Evolutionary conservation across 2,113 vertebrate species (phyloP).

Genomic region (Phrynosoma platyrhinos): DNA sequence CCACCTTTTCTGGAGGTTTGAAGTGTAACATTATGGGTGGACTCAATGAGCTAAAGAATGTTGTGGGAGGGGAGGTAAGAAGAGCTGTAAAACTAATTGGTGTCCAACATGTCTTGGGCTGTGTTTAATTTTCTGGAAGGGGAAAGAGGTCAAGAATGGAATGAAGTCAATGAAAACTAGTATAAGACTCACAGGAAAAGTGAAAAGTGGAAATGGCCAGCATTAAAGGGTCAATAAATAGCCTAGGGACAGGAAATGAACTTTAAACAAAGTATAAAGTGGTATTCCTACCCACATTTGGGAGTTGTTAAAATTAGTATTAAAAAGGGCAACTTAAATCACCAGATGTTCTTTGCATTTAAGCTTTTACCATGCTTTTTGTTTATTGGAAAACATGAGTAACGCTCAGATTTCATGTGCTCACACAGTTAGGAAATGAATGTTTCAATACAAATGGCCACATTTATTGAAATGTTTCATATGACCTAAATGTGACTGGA

Average conservation of each 20-base stretch:
- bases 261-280: slow-evolving; percentile 79
- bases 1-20: slow-evolving; percentile 26
- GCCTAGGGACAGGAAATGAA: slow-evolving; percentile 84
- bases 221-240: slow-evolving; percentile 76
- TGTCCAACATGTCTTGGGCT: slow-evolving; percentile 76
- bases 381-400: slow-evolving; percentile 67
- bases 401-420: slow-evolving; percentile 53
- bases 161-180: slow-evolving; percentile 81
- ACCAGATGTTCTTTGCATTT: slow-evolving; percentile 70
- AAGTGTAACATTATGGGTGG: slow-evolving; percentile 42
- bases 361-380: slow-evolving; percentile 69
- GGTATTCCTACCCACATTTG: slow-evolving; percentile 75
- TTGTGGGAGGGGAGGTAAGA: slow-evolving; percentile 69
- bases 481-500: slow-evolving; percentile 38
- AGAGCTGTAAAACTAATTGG: slow-evolving; percentile 80
- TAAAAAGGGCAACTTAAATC: slow-evolving; percentile 71
- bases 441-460: slow-evolving; percentile 66
- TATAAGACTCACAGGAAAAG: slow-evolving; percentile 72
- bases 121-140: slow-evolving; percentile 82
- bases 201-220: slow-evolving; percentile 75
- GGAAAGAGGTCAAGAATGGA: slow-evolving; percentile 84
- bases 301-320: slow-evolving; percentile 77
- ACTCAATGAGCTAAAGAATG: slow-evolving; percentile 75
- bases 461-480: slow-evolving; percentile 69
- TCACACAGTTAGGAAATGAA: slow-evolving; percentile 67